phyloP scores from a whole-genome alignment of 2,888 invertebrate genomes.

The Xylophagus ater region DNA sequence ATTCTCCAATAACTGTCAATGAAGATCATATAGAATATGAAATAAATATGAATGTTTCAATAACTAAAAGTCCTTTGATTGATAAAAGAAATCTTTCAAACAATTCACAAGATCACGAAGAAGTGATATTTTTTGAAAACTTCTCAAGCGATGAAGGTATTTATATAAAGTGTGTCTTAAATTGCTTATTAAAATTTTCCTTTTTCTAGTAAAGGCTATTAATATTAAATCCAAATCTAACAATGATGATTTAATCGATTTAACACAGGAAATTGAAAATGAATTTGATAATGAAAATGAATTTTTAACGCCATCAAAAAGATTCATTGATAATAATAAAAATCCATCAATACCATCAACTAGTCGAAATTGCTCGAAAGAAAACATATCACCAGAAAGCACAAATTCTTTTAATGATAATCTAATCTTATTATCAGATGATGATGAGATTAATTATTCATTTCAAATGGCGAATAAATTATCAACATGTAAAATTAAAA shows the following conservation, averaged over 20 bases:
- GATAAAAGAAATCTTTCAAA: no score
- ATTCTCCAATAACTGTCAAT: no score
- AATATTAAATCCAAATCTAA: background rate
- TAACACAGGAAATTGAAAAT: constrained; percentile 1
- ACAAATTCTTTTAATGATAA: constrained; percentile 20
- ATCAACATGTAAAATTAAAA: no score
- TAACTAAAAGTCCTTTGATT: no score
- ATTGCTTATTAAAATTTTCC: constrained; percentile 9
- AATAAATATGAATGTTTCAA: no score
- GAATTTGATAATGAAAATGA: background rate
- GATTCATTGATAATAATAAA: no score
- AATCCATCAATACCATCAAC: no score
- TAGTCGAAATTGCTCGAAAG: no score
- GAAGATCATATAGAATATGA: no score
- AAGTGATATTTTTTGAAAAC: constrained; percentile 27
- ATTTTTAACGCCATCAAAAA: no score
- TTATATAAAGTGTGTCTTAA: background rate
- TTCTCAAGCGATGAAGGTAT: constrained; percentile 35
- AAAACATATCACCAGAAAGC: constrained; percentile 5
- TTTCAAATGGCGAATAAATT: constrained; percentile 33
- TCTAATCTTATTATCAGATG: constrained; percentile 36
- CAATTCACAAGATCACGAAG: no score
- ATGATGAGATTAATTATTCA: constrained; percentile 55
- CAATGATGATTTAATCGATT: constrained; percentile 4
- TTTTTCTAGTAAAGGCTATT: constrained; percentile 31